These are phyloP conservation scores for Cephonodes hylas DNA, from an alignment of 2,888 invertebrate genomes.

Conservation along the genomic window DNA sequence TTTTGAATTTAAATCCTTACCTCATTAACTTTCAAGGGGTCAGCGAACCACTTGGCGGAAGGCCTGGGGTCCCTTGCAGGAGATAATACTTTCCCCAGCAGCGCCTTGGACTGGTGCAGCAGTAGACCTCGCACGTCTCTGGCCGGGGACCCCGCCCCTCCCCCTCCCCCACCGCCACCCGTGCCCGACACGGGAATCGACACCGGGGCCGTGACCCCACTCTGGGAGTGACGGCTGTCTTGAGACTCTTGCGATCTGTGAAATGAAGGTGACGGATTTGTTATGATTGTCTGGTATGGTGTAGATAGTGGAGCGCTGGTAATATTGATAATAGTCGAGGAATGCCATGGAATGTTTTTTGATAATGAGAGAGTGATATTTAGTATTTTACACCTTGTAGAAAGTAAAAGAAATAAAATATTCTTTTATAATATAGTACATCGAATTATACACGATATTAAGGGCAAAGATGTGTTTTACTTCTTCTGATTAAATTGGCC, in stretches of 20 bases:
- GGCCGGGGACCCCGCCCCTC: constrained; percentile 41
- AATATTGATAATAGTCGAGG: no score
- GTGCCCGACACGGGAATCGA: constrained; percentile 55
- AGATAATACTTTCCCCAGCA: constrained; percentile 88
- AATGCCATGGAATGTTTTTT: no score
- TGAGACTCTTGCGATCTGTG: constrained; percentile 47
- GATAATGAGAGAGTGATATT: no score
- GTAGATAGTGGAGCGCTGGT: no score
- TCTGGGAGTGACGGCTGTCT: constrained; percentile 49
- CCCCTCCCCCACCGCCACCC: constrained; percentile 53
- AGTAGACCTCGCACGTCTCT: constrained; percentile 78
- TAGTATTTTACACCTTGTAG: neutral
- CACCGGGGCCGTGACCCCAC: constrained; percentile 44
- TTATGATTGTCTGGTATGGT: no score
- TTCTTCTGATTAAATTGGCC: no score
- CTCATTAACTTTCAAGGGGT: constrained; percentile 40
- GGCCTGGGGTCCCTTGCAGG: constrained; percentile 83
- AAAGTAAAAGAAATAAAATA: no score
- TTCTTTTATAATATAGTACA: no score
- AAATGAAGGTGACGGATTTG: no score
- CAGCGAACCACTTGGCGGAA: constrained; percentile 61
- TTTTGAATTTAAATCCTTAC: constrained; percentile 26
- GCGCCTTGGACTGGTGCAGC: constrained; percentile 85
- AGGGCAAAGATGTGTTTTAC: no score
- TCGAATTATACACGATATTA: no score